Base-by-base conservation (phyloP, 2,113 vertebrate species). In the Planiliza haematocheilus region DNA sequence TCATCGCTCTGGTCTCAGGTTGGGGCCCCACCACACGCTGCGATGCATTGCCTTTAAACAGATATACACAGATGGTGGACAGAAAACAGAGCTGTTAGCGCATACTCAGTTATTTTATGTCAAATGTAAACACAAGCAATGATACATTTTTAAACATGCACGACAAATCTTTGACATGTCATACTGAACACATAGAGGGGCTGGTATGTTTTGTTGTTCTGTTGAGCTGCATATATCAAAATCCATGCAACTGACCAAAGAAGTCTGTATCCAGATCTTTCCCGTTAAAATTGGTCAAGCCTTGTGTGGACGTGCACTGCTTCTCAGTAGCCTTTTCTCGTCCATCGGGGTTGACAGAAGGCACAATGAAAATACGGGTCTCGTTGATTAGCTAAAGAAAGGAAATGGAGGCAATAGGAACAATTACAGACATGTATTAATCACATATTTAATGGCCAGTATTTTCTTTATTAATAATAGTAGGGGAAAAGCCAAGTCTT, bases 191-290 rank as follows among this genome's bases (percentile, higher is more conserved):
- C 9, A 8, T 4, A 53, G 17, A 55, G n/a, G 24, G 24, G 5
- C 24, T 5, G 24, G 2, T 17, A 10, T 34, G 0, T 16, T 21
- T 21, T 0, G n/a, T n/a, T n/a, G n/a, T 36, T 49, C 7, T 37
- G 11, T 17, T 8, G 3, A 43, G 17, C 20, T 16, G 5, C 42
- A 49, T 10, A 64, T n/a, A 63, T 1, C 53, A 12, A 70, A 24
- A 59, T 30, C 2, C 12, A 45, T 1, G 37, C 7, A 52, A 83
- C 92, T 94, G 89, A 99, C 98, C 95, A 85, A 95, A 94, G 83
- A 99, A 99, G 83, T 99, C 96, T 0, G 91, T 96, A 91, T 99
- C 96, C 85, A 99, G 92, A 45, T 99, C 98, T 84, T 93, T 98
- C 84, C 93, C 94, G 0, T 84, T 93, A 37, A 93, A 88, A 1